These are phyloP conservation scores for Euura lappo DNA, from an alignment of 1,140 invertebrate genomes.

Conservation along the genomic window DNA sequence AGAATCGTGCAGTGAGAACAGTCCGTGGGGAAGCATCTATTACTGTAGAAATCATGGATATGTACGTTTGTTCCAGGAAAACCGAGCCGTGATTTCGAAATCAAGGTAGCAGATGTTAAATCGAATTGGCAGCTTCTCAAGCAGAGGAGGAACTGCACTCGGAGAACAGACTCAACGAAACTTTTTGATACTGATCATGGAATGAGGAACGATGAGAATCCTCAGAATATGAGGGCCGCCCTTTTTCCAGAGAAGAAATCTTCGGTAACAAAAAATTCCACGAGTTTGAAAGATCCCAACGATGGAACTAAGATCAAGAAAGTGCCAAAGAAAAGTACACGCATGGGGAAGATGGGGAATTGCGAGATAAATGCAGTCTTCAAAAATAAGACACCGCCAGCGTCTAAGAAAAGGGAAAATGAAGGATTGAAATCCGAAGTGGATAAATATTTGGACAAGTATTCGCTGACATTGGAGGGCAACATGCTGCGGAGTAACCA, in stretches of 20 bases:
- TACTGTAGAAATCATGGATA: too few relatives aligned
- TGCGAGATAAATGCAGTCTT: too few relatives aligned
- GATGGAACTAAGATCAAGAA: too few relatives aligned
- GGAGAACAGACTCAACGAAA: slow-evolving; percentile 23
- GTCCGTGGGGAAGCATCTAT: neutral
- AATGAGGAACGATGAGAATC: neutral
- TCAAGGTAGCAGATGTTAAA: slow-evolving; percentile 15
- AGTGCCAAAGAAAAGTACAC: too few relatives aligned
- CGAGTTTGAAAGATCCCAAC: too few relatives aligned
- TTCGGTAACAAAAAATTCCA: too few relatives aligned
- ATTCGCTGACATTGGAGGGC: neutral
- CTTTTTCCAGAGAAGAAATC: neutral
- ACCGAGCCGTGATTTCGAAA: too few relatives aligned
- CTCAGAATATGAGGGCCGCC: neutral
- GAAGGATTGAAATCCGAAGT: slow-evolving; percentile 13
- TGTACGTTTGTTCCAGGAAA: too few relatives aligned
- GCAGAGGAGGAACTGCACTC: slow-evolving; percentile 9
- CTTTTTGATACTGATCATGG: slow-evolving; percentile 23
- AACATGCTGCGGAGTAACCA: slow-evolving; percentile 2
- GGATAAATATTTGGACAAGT: slow-evolving; percentile 27
- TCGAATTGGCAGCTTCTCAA: slow-evolving; percentile 30
- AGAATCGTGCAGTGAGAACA: neutral
- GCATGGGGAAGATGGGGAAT: too few relatives aligned
- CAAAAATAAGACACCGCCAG: too few relatives aligned
- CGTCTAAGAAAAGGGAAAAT: too few relatives aligned